These are phyloP conservation scores for Heliothis peltigera DNA, from an alignment of 2,888 invertebrate species.

Conservation along the genomic window DNA sequence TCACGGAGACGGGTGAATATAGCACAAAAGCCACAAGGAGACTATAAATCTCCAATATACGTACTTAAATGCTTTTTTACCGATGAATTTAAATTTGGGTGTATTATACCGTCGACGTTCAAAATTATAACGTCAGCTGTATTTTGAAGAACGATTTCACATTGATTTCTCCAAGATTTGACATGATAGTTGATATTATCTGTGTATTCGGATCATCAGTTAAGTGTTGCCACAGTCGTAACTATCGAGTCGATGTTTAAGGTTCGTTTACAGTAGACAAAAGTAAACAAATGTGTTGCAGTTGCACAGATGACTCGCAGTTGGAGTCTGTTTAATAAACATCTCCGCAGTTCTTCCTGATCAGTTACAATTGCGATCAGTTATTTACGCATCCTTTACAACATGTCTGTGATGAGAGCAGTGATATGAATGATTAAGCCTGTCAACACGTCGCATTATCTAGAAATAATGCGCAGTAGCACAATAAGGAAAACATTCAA, in stretches of 20 bases:
- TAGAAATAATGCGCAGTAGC: slow-evolving; percentile 68
- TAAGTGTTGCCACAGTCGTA: slow-evolving; percentile 31
- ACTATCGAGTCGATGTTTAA: slow-evolving; percentile 41
- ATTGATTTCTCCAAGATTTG: slow-evolving; percentile 9
- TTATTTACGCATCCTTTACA: slow-evolving; percentile 66
- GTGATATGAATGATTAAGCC: slow-evolving; percentile 67
- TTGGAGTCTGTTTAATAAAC: slow-evolving; percentile 81
- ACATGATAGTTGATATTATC: background rate
- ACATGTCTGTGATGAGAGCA: slow-evolving; percentile 66
- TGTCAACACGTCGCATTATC: slow-evolving; percentile 68
- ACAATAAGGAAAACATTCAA: slow-evolving; percentile 51
- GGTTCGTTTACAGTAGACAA: slow-evolving; percentile 60
- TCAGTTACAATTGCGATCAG: slow-evolving; percentile 55
- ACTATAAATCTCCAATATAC: slow-evolving; percentile 55
- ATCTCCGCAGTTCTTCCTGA: slow-evolving; percentile 70
- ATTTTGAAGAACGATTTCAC: slow-evolving; percentile 8
- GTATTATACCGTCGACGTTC: slow-evolving; percentile 12
- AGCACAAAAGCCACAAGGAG: slow-evolving; percentile 61
- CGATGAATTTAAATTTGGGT: slow-evolving; percentile 56
- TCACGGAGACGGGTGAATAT: slow-evolving; percentile 63
- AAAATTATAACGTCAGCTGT: background rate
- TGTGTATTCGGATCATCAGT: slow-evolving; percentile 12
- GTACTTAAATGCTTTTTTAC: slow-evolving; percentile 58
- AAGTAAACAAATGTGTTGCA: slow-evolving; percentile 73
- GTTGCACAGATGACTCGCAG: slow-evolving; percentile 76